phyloP scores from a whole-genome alignment of 64 coral and sea anemone genomes.

The Montipora capricornis region DNA sequence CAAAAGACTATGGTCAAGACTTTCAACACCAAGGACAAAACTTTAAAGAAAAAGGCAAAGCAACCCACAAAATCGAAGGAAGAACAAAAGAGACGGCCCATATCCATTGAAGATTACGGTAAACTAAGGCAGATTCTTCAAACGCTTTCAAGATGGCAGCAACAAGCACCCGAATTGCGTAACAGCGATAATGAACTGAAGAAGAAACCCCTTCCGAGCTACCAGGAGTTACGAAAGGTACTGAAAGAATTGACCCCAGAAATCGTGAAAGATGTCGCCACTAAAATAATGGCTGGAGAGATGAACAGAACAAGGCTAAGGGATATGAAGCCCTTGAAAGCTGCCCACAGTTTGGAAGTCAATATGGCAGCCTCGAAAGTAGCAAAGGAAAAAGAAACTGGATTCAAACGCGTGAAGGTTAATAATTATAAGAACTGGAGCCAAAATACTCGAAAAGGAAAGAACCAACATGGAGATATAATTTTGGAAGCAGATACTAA shows the following conservation, averaged over 20 bases:
- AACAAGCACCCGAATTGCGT: background rate
- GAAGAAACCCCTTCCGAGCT: background rate
- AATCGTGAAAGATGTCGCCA: constrained; percentile 36
- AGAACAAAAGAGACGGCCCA: background rate
- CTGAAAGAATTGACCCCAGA: constrained; percentile 41
- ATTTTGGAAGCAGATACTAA: constrained; percentile 15
- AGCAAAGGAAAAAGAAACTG: background rate
- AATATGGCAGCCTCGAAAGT: background rate
- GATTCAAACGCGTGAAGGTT: constrained; percentile 11
- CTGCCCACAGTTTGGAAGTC: constrained; percentile 13
- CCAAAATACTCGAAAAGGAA: background rate
- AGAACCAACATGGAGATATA: constrained; percentile 19
- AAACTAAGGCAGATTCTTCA: constrained; percentile 34
- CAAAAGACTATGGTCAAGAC: background rate
- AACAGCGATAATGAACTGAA: background rate
- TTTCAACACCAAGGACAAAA: constrained; percentile 5
- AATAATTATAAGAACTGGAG: constrained; percentile 25
- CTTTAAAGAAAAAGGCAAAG: background rate
- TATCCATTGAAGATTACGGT: constrained; percentile 18
- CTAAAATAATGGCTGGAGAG: constrained; percentile 40
- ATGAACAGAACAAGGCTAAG: constrained; percentile 22
- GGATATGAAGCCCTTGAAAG: constrained; percentile 13
- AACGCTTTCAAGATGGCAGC: constrained; percentile 28
- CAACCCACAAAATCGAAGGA: background rate
- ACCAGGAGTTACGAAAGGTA: constrained; percentile 21